Evolutionary conservation across 2,888 invertebrate species (phyloP).

Genomic region (Pachydiplax longipennis): DNA sequence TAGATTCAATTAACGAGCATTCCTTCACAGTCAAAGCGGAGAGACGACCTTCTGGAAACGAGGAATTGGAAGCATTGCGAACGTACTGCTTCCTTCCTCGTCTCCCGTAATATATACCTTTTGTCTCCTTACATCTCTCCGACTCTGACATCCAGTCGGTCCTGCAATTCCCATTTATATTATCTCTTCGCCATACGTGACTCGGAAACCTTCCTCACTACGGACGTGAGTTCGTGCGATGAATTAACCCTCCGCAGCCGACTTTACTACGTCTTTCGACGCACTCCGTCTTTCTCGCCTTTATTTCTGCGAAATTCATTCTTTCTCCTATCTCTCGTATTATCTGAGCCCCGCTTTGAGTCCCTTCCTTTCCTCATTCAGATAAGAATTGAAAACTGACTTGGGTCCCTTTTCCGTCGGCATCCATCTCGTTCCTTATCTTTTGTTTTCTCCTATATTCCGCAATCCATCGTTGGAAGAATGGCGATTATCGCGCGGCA

Average conservation of each 20-base stretch:
- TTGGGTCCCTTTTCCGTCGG: neutral
- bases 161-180: neutral
- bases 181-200: neutral
- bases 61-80: neutral
- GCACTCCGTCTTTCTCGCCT: neutral
- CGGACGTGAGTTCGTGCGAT: neutral
- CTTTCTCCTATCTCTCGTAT: neutral
- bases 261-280: neutral
- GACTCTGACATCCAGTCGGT: neutral
- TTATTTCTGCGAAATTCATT: neutral
- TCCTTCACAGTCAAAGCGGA: neutral
- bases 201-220: neutral
- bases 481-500: too few species aligned
- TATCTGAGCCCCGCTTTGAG: neutral
- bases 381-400: neutral
- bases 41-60: neutral
- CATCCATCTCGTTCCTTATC: neutral
- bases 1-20: neutral
- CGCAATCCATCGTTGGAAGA: too few species aligned
- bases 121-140: neutral
- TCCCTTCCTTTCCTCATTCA: neutral
- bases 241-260: neutral
- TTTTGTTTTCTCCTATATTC: neutral
- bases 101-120: neutral
- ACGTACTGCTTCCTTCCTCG: neutral